These are phyloP conservation scores for Apamea crenata DNA, from an alignment of 2,888 invertebrate genomes.

Conservation along the genomic window DNA sequence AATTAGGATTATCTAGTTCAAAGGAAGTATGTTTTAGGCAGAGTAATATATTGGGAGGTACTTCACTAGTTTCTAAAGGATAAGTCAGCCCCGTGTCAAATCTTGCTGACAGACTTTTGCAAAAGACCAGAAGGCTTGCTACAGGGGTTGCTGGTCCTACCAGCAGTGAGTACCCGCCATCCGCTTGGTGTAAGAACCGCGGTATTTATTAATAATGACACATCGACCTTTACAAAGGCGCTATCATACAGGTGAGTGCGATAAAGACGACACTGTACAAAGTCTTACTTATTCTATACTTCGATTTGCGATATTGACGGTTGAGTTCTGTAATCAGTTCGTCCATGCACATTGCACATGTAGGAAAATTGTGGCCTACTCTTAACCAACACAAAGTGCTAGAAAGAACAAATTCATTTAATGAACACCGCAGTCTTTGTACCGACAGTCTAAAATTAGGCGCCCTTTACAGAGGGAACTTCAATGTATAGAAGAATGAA, in stretches of 20 bases:
- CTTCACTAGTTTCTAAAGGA: not conserved
- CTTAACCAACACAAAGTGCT: not conserved
- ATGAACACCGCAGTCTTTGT: not conserved
- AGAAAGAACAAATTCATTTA: slow-evolving; percentile 1
- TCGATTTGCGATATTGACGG: too few relatives aligned
- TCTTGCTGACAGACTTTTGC: not conserved
- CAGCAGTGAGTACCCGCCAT: too few relatives aligned
- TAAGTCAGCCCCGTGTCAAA: not conserved
- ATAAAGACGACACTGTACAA: not conserved
- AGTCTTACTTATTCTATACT: not conserved
- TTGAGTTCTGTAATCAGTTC: not conserved
- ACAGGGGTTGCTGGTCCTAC: not conserved
- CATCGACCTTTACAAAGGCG: not conserved
- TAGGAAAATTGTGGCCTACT: not conserved
- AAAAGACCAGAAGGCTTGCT: not conserved
- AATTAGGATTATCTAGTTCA: slow-evolving; percentile 12
- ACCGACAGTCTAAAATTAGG: too few relatives aligned
- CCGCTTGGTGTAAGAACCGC: not conserved
- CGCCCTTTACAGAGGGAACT: slow-evolving; percentile 8
- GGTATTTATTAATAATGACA: not conserved
- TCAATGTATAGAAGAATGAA: slow-evolving; percentile 20
- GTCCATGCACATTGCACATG: not conserved
- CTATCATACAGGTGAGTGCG: too few relatives aligned
- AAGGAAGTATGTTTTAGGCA: not conserved
- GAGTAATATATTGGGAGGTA: not conserved